Conservation (phyloP, 1,140 invertebrate species). For the Trachelipus rathkii region DNA sequence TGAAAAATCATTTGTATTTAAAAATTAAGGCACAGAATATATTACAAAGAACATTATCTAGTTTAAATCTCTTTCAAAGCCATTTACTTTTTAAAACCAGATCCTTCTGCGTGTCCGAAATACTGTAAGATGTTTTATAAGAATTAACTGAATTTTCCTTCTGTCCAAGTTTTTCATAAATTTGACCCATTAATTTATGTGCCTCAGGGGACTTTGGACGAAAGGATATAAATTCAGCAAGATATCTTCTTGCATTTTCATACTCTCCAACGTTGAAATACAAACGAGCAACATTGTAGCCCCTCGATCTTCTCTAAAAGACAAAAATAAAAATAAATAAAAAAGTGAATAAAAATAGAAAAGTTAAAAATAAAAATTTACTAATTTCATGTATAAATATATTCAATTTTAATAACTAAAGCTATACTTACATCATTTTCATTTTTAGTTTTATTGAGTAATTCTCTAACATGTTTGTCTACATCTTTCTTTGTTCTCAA, state of each 20-base stretch:
- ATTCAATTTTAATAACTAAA: too few relatives aligned
- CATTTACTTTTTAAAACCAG: constrained; percentile 70
- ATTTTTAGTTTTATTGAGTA: constrained; percentile 60
- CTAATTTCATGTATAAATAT: too few relatives aligned
- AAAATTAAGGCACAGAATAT: too few relatives aligned
- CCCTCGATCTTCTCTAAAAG: constrained; percentile 69
- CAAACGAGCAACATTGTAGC: constrained; percentile 70
- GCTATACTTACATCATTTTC: constrained; percentile 61
- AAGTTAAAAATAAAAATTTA: neutral
- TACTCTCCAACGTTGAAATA: constrained; percentile 76
- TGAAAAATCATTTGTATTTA: too few relatives aligned
- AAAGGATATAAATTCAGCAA: constrained; percentile 67
- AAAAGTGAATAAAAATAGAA: neutral
- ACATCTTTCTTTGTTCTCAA: constrained; percentile 59
- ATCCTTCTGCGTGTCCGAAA: constrained; percentile 72
- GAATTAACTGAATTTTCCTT: constrained; percentile 70
- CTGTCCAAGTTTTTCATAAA: constrained; percentile 65
- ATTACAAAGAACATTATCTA: too few relatives aligned
- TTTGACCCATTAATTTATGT: constrained; percentile 73
- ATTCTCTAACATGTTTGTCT: constrained; percentile 63
- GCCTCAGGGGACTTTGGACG: constrained; percentile 69
- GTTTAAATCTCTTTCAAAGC: too few relatives aligned
- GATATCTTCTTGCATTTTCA: constrained; percentile 68
- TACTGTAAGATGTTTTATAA: constrained; percentile 71
- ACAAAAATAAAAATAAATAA: neutral